Evolutionary conservation across 2,888 invertebrate genomes (phyloP), one percentile per base, ranked within the genome.

Genomic region (Antitype chi): DNA sequence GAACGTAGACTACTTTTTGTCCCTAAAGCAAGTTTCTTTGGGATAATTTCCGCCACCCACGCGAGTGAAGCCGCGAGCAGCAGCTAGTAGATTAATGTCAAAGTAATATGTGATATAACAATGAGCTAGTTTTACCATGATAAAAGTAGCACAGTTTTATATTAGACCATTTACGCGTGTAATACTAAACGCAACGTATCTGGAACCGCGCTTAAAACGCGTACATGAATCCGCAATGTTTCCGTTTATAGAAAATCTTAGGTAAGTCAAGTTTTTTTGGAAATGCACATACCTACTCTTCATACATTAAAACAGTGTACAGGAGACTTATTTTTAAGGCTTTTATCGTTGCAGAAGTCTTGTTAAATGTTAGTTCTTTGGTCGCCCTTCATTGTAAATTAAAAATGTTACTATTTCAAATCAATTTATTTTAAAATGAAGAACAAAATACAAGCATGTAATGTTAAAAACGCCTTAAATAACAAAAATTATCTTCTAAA

Each of bases 391-490:
- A 55, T 57, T 43, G 7, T 0, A 71, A 59, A 85, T 47, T 8
- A 73, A 53, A 38, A 68, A 53, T 53, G 0, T 28, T 28, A 60
- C 9, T 55, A 60, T 76, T 69, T 68, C n/a, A 62, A 38, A 43
- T 8, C 5, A 47, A 7, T 76, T 76, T 76, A 75, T 64, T 64
- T 76, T 25, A 1, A 1, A 52, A 20, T 20, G 5, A 28, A 28
- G 52, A 55, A 28, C 28, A 25, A 70, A 69, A 72, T 66, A 68
- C 43, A 80, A 77, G 67, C 67, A 80, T 72, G 74, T 74, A 76
- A 69, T 49, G 32, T 49, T 72, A 77, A 25, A 84, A 8, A 76
- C 28, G 85, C 87, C 85, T 80, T 85, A 86, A 49, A 70, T 23
- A 53, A 70, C 17, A 57, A 57, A 74, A 70, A 28, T 47, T 49